Evolutionary conservation across 2,113 vertebrate species (phyloP).

Genomic region (Spheniscus mendiculus): DNA sequence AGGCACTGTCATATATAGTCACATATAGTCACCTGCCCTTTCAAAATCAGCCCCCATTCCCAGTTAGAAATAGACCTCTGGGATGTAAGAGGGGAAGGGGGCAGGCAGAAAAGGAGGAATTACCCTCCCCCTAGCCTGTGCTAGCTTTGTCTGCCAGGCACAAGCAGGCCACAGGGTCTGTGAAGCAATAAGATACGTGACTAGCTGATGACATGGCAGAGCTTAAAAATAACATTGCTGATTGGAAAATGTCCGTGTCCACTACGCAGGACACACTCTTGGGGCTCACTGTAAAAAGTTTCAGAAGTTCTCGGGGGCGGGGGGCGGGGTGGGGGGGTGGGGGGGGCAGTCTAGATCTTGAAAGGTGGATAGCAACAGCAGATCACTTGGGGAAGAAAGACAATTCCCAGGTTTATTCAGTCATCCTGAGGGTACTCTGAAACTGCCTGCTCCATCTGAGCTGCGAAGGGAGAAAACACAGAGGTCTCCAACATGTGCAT

Average conservation of each 20-base stretch:
- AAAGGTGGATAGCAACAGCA: neutral
- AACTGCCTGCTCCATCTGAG: neutral
- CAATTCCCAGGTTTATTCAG: neutral
- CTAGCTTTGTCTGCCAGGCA: neutral
- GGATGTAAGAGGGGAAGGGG: neutral
- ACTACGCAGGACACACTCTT: neutral
- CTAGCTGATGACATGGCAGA: constrained; percentile 12
- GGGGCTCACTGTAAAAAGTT: neutral
- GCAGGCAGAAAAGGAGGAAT: neutral
- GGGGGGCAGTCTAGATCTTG: neutral
- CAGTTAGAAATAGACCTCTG: neutral
- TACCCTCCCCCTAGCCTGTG: neutral
- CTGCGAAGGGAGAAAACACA: neutral
- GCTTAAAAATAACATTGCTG: constrained; percentile 47
- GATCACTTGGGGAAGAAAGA: neutral
- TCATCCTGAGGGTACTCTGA: neutral
- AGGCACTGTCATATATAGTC: neutral
- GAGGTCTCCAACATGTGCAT: neutral
- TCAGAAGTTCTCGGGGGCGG: neutral
- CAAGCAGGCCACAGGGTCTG: neutral
- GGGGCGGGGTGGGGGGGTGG: too few relatives aligned
- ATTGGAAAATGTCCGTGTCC: neutral
- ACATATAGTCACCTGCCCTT: neutral
- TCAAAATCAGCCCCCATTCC: neutral
- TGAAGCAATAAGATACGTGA: constrained; percentile 10